phyloP scores from a whole-genome alignment of 2,888 invertebrate species.

The Meiosimyza platycephala region DNA sequence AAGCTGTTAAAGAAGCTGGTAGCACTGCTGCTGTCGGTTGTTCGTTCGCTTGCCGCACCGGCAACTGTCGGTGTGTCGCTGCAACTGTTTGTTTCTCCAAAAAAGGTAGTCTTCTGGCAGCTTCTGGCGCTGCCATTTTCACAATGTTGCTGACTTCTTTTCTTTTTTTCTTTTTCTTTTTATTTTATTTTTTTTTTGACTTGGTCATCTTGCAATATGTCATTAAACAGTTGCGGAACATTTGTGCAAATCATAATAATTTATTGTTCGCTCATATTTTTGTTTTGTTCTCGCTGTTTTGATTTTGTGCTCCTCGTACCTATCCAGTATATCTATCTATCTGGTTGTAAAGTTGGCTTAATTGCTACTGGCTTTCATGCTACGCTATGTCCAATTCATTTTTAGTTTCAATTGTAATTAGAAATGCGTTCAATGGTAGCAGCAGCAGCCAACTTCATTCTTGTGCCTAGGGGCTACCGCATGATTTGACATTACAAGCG shows the following conservation, averaged over 20 bases:
- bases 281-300: background rate
- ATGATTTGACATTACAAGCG: background rate
- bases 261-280: conserved; percentile 60
- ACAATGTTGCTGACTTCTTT: background rate
- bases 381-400: conserved; percentile 30
- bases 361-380: conserved; percentile 30
- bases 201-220: conserved; percentile 54
- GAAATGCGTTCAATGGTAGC: background rate
- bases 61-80: background rate
- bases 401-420: conserved; percentile 24
- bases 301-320: no score
- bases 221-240: conserved; percentile 61
- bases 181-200: background rate
- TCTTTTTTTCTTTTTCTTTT: background rate
- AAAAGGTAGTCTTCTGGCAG: conserved; percentile 19
- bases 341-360: conserved; percentile 27
- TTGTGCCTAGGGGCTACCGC: background rate
- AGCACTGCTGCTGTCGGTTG: background rate
- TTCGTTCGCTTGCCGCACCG: background rate
- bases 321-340: background rate
- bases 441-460: no score
- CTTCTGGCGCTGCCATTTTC: background rate
- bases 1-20: conserved; percentile 7
- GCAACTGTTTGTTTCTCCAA: conserved; percentile 13
- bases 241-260: conserved; percentile 64